Base-by-base conservation (phyloP, 2,113 vertebrate species). In the Blennius ocellaris region DNA sequence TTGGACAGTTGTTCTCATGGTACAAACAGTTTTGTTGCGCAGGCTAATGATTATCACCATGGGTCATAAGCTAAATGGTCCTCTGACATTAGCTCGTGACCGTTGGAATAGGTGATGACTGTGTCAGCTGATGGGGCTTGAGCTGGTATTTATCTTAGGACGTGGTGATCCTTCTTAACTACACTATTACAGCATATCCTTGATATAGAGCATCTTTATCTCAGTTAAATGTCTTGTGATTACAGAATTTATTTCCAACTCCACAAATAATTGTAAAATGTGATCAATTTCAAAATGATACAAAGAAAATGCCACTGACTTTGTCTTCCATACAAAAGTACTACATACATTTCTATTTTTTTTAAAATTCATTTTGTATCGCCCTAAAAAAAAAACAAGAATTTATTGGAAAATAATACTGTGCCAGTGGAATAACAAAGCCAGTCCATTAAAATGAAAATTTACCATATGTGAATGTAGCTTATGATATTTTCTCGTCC, bases 11-110 rank as follows among this genome's bases (percentile, higher is more conserved):
- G 11, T 45, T 71, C 36, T 47, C 30, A 17, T 50, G 14, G 36
- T 62, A 15, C 39, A 52, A 73, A 50, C 36, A 2, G 10, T 55
- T 69, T 60, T 53, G 69, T 41, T 60, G 45, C 64, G 57, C 16
- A 38, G 15, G 60, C 37, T 50, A 58, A 73, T 68, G 16, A 47
- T 37, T 17, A 40, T 45, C 6, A 4, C 5, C 0, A 47, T 5
- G 5, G 54, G 51, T 58, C 8, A 8, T 16, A 14, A 15, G 9
- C 40, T 68, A 0, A 30, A 21, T 43, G 41, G 59, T 30, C 7
- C 57, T 7, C 41, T 30, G 21, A 30, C 21, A 11, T 51, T 17
- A 43, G 30, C 10, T 15, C 45, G 37, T 10, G 36, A 39, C 41
- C 47, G 21, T 57, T 15, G 21, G 21, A 30, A 30, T 30, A 30